Conservation (phyloP, 1,140 invertebrate genomes). For the Pinna nobilis region DNA sequence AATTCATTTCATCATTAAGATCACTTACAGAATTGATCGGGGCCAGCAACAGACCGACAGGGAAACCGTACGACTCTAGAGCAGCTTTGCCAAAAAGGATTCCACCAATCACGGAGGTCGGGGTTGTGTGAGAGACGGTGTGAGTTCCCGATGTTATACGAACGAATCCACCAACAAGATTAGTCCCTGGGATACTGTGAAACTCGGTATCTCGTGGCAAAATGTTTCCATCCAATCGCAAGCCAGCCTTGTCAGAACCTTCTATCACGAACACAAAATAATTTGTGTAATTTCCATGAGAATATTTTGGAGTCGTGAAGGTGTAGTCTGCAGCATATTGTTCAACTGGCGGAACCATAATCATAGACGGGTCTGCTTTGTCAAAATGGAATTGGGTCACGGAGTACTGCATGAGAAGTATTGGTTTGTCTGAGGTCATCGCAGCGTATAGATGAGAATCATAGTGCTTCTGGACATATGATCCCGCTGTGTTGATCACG, state of each 20-base stretch:
- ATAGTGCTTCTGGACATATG: conserved; percentile 35
- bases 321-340: conserved; percentile 36
- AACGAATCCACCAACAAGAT: conserved; percentile 23
- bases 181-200: conserved; percentile 17
- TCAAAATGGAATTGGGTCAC: conserved; percentile 19
- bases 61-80: conserved; percentile 23
- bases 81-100: conserved; percentile 23
- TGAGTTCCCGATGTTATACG: conserved; percentile 8
- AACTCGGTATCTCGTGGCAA: conserved; percentile 1
- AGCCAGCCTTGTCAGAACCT: conserved; percentile 9
- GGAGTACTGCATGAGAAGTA: conserved; percentile 21
- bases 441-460: conserved; percentile 17
- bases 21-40: conserved; percentile 19
- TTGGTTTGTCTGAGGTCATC: conserved; percentile 30
- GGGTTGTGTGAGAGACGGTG: conserved; percentile 12
- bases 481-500: conserved; percentile 9
- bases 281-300: conserved; percentile 27
- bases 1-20: no score
- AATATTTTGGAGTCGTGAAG: conserved; percentile 35
- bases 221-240: conserved; percentile 6
- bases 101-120: conserved; percentile 11
- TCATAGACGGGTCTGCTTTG: conserved; percentile 23
- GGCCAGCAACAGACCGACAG: conserved; percentile 23
- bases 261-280: conserved; percentile 35
- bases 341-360: conserved; percentile 37